These are phyloP conservation scores for Scaeva pyrastri DNA, from an alignment of 2,888 invertebrate species.

Conservation along the genomic window DNA sequence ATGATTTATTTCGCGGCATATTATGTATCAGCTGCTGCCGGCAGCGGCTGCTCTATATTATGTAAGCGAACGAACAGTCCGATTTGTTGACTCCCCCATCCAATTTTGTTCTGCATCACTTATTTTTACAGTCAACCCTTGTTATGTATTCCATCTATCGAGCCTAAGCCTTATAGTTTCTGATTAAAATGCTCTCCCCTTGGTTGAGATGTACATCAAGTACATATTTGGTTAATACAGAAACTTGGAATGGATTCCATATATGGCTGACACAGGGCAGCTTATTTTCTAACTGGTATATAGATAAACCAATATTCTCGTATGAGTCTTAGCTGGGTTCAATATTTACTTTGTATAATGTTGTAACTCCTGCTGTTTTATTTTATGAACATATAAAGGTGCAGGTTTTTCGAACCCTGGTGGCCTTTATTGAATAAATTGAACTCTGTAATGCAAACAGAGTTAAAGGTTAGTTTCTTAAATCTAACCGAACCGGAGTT, in stretches of 20 bases:
- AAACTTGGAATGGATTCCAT: constrained; percentile 1
- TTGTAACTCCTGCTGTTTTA: constrained; percentile 2
- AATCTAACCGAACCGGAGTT: background rate
- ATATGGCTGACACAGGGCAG: background rate
- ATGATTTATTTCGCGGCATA: constrained; percentile 52
- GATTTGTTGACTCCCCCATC: constrained; percentile 37
- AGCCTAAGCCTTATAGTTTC: constrained; percentile 18
- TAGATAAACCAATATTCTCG: constrained; percentile 24
- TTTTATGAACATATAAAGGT: background rate
- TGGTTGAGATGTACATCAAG: background rate
- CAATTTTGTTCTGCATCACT: constrained; percentile 30
- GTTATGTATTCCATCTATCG: background rate
- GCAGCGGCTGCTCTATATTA: constrained; percentile 30
- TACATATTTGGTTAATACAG: constrained; percentile 1
- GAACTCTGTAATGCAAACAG: background rate
- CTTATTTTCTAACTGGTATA: constrained; percentile 6
- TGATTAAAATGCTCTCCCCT: constrained; percentile 12
- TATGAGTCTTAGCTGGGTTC: background rate
- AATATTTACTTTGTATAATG: background rate
- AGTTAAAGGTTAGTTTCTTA: background rate
- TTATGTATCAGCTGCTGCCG: constrained; percentile 43
- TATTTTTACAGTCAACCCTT: constrained; percentile 25
- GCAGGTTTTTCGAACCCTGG: background rate
- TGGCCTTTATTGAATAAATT: background rate
- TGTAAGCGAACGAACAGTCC: background rate